A percentile compares a stretch with the other conserved stretches of the same genome.
Evolutionary conservation across 2,888 invertebrate genomes (phyloP).

Genomic region (Trichopoda pennipes): DNA sequence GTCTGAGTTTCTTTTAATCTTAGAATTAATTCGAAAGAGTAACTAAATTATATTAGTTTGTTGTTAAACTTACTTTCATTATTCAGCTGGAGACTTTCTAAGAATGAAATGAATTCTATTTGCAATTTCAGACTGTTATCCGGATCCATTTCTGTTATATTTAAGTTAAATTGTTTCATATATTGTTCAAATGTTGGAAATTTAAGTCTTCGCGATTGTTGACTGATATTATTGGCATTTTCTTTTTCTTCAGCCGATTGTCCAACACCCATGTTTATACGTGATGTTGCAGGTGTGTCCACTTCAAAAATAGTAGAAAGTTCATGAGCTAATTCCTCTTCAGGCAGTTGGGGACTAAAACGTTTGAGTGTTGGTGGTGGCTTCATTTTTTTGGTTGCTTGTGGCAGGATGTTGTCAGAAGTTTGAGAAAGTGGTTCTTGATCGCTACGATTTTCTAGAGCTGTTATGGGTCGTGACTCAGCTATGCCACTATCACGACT

Average conservation of each 20-base stretch:
- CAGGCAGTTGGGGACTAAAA: slow-evolving; percentile 78
- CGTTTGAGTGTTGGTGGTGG: slow-evolving; percentile 78
- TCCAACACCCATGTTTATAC: slow-evolving; percentile 69
- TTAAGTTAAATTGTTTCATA: slow-evolving; percentile 81
- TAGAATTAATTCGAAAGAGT: too few species aligned
- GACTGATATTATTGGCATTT: neutral
- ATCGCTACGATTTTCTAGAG: slow-evolving; percentile 73
- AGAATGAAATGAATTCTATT: slow-evolving; percentile 75
- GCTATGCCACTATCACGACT: slow-evolving; percentile 80
- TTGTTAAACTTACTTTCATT: slow-evolving; percentile 55
- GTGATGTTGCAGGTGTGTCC: slow-evolving; percentile 85
- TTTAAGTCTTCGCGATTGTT: slow-evolving; percentile 1
- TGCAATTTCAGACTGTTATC: slow-evolving; percentile 81
- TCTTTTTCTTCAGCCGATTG: slow-evolving; percentile 32
- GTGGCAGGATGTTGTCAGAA: slow-evolving; percentile 51
- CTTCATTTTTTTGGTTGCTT: slow-evolving; percentile 65
- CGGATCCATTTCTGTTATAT: slow-evolving; percentile 75
- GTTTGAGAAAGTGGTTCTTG: slow-evolving; percentile 71
- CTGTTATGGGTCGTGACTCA: slow-evolving; percentile 78
- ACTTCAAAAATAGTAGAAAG: slow-evolving; percentile 86
- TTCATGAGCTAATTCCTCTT: slow-evolving; percentile 82
- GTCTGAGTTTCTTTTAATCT: too few species aligned
- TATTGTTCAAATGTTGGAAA: slow-evolving; percentile 81
- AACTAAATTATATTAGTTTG: too few species aligned
- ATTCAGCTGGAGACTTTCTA: slow-evolving; percentile 69